phyloP scores from a whole-genome alignment of 1,140 invertebrate genomes.

The Propsilocerus akamusi region DNA sequence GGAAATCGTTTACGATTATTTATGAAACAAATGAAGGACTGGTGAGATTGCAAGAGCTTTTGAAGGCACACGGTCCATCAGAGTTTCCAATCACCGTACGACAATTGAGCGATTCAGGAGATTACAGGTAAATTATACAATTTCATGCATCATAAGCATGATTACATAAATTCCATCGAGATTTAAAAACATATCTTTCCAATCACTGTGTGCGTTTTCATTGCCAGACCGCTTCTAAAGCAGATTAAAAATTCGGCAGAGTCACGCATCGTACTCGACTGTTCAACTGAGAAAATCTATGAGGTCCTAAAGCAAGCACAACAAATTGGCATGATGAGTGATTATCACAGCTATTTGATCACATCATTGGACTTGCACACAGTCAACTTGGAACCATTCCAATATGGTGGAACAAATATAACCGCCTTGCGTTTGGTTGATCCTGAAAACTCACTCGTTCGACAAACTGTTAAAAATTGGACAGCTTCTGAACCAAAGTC shows the following conservation, averaged over 20 bases:
- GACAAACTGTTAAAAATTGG: conserved; percentile 62
- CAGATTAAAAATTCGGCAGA: conserved; percentile 82
- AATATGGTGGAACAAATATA: conserved; percentile 85
- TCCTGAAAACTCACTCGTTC: conserved; percentile 50
- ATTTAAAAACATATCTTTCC: not conserved
- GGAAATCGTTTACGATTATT: conserved; percentile 87
- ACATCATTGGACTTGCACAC: conserved; percentile 79
- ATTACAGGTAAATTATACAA: conserved; percentile 43
- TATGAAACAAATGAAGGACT: conserved; percentile 91
- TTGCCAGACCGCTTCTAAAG: conserved; percentile 61
- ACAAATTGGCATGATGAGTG: conserved; percentile 89
- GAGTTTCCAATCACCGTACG: conserved; percentile 63
- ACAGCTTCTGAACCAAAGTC: conserved; percentile 9
- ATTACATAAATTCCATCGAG: not conserved
- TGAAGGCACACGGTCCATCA: conserved; percentile 73
- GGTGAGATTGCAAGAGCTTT: conserved; percentile 75
- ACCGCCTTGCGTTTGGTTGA: conserved; percentile 73
- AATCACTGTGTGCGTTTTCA: conserved; percentile 7
- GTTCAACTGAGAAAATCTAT: conserved; percentile 64
- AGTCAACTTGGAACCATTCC: conserved; percentile 81
- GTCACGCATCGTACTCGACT: conserved; percentile 82
- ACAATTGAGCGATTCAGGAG: conserved; percentile 57
- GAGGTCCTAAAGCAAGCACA: conserved; percentile 79
- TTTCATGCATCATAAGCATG: not conserved
- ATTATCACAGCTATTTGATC: conserved; percentile 80